Evolutionary conservation across 2,797 vertebrate species (phyloP), one percentile per base, ranked within the genome.

Genomic region (Sebastes diploproa): DNA sequence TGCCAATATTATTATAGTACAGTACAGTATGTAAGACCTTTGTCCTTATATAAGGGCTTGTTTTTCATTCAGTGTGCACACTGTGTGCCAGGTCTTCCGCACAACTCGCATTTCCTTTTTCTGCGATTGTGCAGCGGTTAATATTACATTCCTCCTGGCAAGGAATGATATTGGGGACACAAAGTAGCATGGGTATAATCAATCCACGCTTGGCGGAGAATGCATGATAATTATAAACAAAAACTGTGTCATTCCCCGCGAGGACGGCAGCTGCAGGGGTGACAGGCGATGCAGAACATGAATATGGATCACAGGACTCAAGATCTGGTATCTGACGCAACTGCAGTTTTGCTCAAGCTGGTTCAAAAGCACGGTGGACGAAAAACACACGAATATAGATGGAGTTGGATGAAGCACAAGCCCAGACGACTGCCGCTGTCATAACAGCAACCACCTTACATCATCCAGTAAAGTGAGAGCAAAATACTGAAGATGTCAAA

Each of bases 141-240:
- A 81, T 86, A 84, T 79, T 79, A 83, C 78, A 65, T 82, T 84
- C 75, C 90, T 91, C 58, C 83, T 78, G 89, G 90, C 88, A 77
- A 86, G 82, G 75, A 82, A 90, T 84, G 34, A 77, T 91, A 91
- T 82, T 70, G 82, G 81, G 92, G 88, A 89, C 85, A 88, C 78
- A 75, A 82, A 91, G 85, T 83, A 88, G 88, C 81, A 77, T 58
- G 83, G 87, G 86, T 87, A 87, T 86, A 88, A 93, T 94, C 91
- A 91, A 89, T 90, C 91, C 90, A 87, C 32, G 59, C 78, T 50
- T 84, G 90, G 90, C 85, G 83, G 81, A 87, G 90, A 88, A 91
- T 80, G 86, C 74, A 76, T 74, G 91, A 92, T 92, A 90, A 92
- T 91, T 93, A 89, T 93, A 92, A 92, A 92, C 92, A 92, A 91